A percentile compares a stretch with the other conserved stretches of the same genome.
Evolutionary conservation across 2,888 invertebrate genomes (phyloP).

Genomic region (Hymenopus coronatus): DNA sequence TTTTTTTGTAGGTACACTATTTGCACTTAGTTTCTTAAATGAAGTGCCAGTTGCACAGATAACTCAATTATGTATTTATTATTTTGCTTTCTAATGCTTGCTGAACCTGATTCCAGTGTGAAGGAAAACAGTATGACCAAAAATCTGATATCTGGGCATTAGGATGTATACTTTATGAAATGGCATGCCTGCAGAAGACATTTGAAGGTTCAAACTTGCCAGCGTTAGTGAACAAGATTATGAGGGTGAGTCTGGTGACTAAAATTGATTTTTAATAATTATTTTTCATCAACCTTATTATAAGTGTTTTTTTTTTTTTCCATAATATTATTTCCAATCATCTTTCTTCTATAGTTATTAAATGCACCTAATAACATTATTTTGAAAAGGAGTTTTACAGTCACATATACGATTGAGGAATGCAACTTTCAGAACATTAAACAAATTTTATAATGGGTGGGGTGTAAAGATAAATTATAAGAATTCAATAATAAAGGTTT

Average conservation of each 20-base stretch:
- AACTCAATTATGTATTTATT: too few species aligned
- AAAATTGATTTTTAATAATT: not conserved
- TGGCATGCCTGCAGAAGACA: conserved; percentile 67
- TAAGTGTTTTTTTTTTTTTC: not conserved
- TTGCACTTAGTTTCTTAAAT: too few species aligned
- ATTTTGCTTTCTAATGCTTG: too few species aligned
- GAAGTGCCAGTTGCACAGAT: too few species aligned
- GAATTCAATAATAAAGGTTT: too few species aligned
- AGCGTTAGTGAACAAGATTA: conserved; percentile 69
- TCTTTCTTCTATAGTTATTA: not conserved
- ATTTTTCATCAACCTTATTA: not conserved
- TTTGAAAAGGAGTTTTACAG: too few species aligned
- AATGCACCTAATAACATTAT: too few species aligned
- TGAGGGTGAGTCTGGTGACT: conserved; percentile 52
- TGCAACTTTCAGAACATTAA: too few species aligned
- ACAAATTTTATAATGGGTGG: too few species aligned
- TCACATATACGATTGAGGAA: too few species aligned
- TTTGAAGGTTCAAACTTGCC: conserved; percentile 72
- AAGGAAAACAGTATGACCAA: conserved; percentile 70
- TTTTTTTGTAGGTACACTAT: too few species aligned
- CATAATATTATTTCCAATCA: not conserved
- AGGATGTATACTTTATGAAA: conserved; percentile 73
- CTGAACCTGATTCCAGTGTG: conserved; percentile 55
- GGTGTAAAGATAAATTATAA: too few species aligned
- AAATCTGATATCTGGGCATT: conserved; percentile 78